Conservation (phyloP, 2,888 invertebrate species). For the Tetragonisca angustula region DNA sequence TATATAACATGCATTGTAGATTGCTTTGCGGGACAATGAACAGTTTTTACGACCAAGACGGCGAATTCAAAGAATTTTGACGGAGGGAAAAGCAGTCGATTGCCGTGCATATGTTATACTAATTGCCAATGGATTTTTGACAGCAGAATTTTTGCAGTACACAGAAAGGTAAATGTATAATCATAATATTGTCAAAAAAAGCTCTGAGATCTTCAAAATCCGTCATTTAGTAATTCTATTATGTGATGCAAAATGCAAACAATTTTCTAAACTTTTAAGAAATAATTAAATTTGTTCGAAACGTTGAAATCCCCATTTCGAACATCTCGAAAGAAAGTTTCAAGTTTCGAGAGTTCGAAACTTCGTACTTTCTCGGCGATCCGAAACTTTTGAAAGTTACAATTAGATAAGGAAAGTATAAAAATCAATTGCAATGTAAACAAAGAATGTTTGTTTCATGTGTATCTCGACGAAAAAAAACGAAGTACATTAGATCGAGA, state of each 20-base stretch:
- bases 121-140: slow-evolving; percentile 89
- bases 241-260: not conserved
- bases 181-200: not conserved
- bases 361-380: no score
- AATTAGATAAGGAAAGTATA: no score
- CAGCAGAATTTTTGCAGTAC: slow-evolving; percentile 88
- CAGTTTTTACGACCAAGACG: slow-evolving; percentile 72
- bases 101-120: slow-evolving; percentile 90
- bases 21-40: slow-evolving; percentile 77
- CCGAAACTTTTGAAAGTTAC: no score
- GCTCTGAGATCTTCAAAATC: not conserved
- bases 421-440: no score
- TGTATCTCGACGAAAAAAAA: no score
- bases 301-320: no score
- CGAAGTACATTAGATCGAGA: no score
- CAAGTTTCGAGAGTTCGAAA: no score
- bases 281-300: not conserved
- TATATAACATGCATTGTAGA: slow-evolving; percentile 59
- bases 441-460: no score
- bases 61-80: slow-evolving; percentile 66
- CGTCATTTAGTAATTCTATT: not conserved
- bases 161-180: slow-evolving; percentile 86
- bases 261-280: not conserved
- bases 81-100: slow-evolving; percentile 85
- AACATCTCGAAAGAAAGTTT: no score